phyloP scores from a whole-genome alignment of 2,113 vertebrate species.

The Cranoglanis bouderius region DNA sequence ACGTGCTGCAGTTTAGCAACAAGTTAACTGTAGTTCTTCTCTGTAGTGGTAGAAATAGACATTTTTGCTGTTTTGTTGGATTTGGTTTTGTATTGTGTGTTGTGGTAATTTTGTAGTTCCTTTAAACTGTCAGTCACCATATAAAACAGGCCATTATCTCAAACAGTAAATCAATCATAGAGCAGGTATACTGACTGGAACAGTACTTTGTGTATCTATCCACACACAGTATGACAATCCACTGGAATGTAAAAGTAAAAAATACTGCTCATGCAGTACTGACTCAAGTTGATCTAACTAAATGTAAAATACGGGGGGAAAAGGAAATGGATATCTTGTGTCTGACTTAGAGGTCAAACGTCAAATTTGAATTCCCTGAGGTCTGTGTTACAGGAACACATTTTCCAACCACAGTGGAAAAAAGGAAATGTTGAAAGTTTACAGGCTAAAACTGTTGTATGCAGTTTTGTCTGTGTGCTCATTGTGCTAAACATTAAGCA shows the following conservation, averaged over 20 bases:
- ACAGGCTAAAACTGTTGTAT: background rate
- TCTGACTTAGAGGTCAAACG: background rate
- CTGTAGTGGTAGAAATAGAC: background rate
- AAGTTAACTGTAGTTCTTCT: background rate
- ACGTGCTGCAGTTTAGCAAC: background rate
- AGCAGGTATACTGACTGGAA: background rate
- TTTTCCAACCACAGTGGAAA: background rate
- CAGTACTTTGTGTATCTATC: background rate
- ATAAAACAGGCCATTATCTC: background rate
- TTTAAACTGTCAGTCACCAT: background rate
- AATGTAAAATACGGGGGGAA: background rate
- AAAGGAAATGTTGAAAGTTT: background rate
- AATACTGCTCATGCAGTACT: background rate
- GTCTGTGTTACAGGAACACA: background rate
- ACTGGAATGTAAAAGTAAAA: background rate
- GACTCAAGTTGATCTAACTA: background rate
- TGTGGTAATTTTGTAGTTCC: background rate
- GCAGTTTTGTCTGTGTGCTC: background rate
- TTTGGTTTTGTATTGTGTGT: background rate
- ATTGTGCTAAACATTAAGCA: background rate
- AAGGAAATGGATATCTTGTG: background rate
- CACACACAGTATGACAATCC: background rate
- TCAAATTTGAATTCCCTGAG: constrained; percentile 2
- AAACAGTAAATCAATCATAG: background rate
- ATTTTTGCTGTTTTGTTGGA: background rate